A percentile compares a stretch with the other conserved stretches of the same genome.
Evolutionary conservation across 2,113 vertebrate species (phyloP).

Genomic region (Microcebus griseorufus): DNA sequence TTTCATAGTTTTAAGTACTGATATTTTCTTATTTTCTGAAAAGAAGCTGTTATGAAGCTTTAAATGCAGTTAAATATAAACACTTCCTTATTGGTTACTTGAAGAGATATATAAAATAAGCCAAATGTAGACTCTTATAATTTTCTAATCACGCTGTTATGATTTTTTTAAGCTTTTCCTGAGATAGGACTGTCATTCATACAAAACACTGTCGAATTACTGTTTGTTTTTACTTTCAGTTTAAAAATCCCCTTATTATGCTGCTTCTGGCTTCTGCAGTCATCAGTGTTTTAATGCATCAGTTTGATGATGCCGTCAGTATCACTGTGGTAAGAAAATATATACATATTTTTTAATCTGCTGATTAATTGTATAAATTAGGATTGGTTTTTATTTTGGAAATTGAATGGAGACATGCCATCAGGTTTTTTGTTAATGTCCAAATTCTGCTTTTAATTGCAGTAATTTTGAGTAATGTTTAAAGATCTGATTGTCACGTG

Average conservation of each 20-base stretch:
- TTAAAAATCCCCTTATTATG: conserved; percentile 99
- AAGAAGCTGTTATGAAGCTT: neutral
- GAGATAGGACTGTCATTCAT: conserved; percentile 3
- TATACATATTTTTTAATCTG: neutral
- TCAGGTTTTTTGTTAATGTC: neutral
- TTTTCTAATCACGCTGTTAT: neutral
- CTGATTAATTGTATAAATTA: neutral
- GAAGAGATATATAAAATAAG: conserved; percentile 3
- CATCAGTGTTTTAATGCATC: conserved; percentile 98
- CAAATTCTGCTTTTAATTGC: neutral
- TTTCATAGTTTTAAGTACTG: conserved; percentile 25
- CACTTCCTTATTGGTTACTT: neutral
- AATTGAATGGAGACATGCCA: neutral
- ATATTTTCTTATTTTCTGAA: conserved; percentile 10
- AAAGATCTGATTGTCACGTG: neutral
- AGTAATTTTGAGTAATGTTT: neutral
- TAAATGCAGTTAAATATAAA: neutral
- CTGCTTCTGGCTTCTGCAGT: conserved; percentile 97
- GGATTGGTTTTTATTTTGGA: conserved; percentile 1
- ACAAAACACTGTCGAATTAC: conserved; percentile 61
- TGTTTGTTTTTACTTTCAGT: conserved; percentile 87
- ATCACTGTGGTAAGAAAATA: conserved; percentile 95
- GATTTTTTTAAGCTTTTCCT: neutral
- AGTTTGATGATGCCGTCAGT: conserved; percentile 99
- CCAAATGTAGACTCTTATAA: neutral